Percentiles rank a stretch among this genome's conserved stretches.
Conservation (phyloP, 2,113 vertebrate species). For the Carollia perspicillata region DNA sequence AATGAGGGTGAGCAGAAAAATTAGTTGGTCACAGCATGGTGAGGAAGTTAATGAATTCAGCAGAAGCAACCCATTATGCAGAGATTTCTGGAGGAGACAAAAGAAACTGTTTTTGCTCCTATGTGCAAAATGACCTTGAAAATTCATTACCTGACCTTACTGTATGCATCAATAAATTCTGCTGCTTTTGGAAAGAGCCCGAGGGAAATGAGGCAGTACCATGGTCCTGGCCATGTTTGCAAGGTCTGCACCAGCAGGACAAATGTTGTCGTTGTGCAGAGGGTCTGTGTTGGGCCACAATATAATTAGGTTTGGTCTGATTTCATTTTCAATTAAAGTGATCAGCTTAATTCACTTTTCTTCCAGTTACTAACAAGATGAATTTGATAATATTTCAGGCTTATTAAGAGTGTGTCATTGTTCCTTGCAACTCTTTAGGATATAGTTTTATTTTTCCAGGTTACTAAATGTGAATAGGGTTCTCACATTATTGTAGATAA, state of each 20-base stretch:
- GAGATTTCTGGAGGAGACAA: conserved; percentile 28
- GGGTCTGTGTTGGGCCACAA: not conserved
- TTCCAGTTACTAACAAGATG: conserved; percentile 48
- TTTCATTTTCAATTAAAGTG: conserved; percentile 61
- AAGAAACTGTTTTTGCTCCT: conserved; percentile 45
- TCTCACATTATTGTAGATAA: not conserved
- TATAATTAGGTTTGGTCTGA: conserved; percentile 43
- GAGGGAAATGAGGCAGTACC: conserved; percentile 50
- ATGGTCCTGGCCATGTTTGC: conserved; percentile 6
- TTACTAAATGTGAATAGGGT: not conserved
- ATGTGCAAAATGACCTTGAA: conserved; percentile 62
- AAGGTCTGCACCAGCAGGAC: not conserved
- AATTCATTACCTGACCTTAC: conserved; percentile 52
- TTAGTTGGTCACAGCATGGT: not conserved
- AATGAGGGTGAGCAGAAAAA: not conserved
- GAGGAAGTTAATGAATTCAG: conserved; percentile 33
- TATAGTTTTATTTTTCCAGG: conserved; percentile 4
- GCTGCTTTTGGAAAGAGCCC: not conserved
- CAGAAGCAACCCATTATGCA: conserved; percentile 26
- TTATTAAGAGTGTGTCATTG: not conserved
- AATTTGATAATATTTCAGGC: conserved; percentile 36
- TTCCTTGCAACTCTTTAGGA: conserved; percentile 27
- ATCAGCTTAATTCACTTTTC: conserved; percentile 56
- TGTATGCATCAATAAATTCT: conserved; percentile 47
- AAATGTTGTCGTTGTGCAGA: not conserved